Percentiles rank a stretch among this genome's conserved stretches.
Evolutionary conservation across 2,888 invertebrate genomes (phyloP).

Genomic region (Cheilosia vernalis): DNA sequence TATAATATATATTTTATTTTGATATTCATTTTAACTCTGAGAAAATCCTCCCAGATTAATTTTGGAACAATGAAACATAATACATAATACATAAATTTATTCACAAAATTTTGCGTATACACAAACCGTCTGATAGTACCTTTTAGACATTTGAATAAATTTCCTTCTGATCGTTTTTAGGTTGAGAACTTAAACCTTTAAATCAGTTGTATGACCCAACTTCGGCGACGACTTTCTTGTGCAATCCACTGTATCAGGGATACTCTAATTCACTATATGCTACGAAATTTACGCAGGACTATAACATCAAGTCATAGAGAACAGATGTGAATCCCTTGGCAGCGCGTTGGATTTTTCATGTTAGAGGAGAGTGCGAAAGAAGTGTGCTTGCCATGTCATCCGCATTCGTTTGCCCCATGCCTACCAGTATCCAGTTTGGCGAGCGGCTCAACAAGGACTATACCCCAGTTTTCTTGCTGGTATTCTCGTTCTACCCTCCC

Average conservation of each 20-base stretch:
- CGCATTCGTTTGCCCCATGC: background rate
- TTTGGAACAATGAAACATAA: too few species aligned
- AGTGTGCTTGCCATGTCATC: conserved; percentile 43
- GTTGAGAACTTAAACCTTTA: too few species aligned
- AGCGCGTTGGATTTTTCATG: background rate
- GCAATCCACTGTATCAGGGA: conserved; percentile 16
- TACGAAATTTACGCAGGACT: background rate
- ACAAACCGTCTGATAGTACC: too few species aligned
- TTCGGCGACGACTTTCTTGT: background rate
- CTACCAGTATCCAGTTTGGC: conserved; percentile 1
- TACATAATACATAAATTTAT: too few species aligned
- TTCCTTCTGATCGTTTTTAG: too few species aligned
- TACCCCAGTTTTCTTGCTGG: conserved; percentile 3
- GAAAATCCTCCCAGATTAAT: too few species aligned
- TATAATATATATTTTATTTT: too few species aligned
- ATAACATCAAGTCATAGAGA: background rate
- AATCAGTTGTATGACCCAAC: too few species aligned
- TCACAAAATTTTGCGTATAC: too few species aligned
- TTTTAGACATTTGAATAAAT: too few species aligned
- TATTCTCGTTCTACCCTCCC: background rate
- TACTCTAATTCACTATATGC: background rate
- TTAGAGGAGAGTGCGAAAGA: conserved; percentile 17
- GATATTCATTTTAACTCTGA: too few species aligned
- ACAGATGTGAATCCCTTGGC: conserved; percentile 14
- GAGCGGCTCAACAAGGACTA: conserved; percentile 21